Conservation (phyloP, 2,888 invertebrate genomes). For the Gisinianus flammeolus region DNA sequence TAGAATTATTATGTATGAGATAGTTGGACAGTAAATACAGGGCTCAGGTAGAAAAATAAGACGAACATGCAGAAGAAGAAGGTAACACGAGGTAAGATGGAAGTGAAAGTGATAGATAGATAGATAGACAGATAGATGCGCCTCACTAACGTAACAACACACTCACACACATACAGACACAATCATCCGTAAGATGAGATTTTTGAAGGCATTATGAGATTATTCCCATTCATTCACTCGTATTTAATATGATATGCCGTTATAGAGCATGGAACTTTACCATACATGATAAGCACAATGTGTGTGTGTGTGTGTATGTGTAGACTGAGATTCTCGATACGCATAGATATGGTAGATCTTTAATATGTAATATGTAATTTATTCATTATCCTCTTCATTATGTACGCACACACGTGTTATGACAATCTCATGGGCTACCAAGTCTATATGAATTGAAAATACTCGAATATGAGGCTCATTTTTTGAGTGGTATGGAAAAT, state of each 20-base stretch:
- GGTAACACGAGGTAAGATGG: not conserved
- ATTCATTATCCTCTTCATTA: conserved; percentile 18
- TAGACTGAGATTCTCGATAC: not conserved
- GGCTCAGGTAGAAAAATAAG: too few relatives aligned
- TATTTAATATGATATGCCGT: not conserved
- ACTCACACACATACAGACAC: not conserved
- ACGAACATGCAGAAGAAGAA: not conserved
- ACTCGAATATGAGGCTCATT: not conserved
- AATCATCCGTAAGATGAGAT: conserved; percentile 25
- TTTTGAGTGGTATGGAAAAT: not conserved
- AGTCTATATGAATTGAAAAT: not conserved
- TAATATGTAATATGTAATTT: conserved; percentile 10
- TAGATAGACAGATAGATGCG: conserved; percentile 22
- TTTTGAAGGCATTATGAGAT: conserved; percentile 27
- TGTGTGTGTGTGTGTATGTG: not conserved
- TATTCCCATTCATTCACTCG: not conserved
- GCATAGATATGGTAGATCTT: not conserved
- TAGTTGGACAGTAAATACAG: too few relatives aligned
- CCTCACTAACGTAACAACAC: conserved; percentile 17
- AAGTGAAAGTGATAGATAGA: conserved; percentile 11
- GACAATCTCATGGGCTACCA: not conserved
- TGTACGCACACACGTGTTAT: not conserved
- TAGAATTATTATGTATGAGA: not conserved
- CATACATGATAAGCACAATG: not conserved
- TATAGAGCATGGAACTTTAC: not conserved